Conservation (phyloP, 2,113 vertebrate genomes). For the Mellivora capensis region DNA sequence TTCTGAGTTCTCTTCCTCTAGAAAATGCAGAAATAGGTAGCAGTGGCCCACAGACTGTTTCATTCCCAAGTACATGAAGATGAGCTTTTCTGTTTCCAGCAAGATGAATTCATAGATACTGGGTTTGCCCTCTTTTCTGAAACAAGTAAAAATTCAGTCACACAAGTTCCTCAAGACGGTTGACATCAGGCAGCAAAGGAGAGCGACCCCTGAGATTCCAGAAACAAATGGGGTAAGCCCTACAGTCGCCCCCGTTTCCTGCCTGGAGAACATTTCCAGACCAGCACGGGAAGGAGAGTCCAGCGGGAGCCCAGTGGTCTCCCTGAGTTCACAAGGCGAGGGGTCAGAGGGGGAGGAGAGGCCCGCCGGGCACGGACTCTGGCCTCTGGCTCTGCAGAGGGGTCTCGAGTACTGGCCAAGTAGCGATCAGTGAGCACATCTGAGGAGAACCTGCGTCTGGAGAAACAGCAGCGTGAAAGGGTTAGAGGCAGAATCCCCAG, state of each 20-base stretch:
- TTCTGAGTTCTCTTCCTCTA: background rate
- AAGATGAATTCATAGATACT: background rate
- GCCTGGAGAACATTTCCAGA: background rate
- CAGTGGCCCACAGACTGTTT: background rate
- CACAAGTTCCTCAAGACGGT: background rate
- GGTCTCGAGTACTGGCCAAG: background rate
- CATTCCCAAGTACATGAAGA: background rate
- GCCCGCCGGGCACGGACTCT: too few relatives aligned
- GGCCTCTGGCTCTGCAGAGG: background rate
- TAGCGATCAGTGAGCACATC: rapidly evolving
- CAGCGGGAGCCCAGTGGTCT: background rate
- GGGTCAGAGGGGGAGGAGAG: background rate
- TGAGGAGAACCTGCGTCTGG: background rate
- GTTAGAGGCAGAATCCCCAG: background rate
- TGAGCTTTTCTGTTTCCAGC: background rate
- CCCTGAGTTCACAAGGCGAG: background rate
- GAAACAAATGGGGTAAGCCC: background rate
- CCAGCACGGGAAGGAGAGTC: background rate
- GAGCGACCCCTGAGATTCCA: background rate
- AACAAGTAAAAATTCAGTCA: background rate
- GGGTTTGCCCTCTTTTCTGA: background rate
- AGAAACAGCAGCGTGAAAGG: background rate
- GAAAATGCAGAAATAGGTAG: background rate
- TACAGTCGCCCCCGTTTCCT: background rate
- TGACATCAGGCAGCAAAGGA: background rate